Evolutionary conservation across 2,888 invertebrate genomes (phyloP), one percentile per base, ranked within the genome.

Genomic region (Rhabditoides inermis): DNA sequence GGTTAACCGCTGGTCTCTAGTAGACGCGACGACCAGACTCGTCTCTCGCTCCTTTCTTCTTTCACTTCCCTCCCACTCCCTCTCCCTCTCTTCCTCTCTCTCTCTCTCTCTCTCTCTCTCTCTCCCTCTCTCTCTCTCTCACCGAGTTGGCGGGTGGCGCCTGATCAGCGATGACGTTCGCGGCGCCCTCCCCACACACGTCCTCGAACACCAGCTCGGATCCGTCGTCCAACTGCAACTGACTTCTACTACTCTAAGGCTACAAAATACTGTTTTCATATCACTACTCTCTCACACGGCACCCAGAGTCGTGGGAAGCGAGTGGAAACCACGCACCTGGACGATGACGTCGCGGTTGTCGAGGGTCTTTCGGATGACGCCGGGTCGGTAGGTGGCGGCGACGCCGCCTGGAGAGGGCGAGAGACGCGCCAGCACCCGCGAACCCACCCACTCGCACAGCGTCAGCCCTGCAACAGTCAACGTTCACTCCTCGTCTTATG

Each of bases 361-460:
- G 10, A 44, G 26, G 22, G 58, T 58, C 7, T 42, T 37, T 39
- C 56, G 60, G 30, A 69, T 53, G 41, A 30, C 51, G 39, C 68
- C 69, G 49, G 63, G 55, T 15, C 49, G 55, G 53, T 59, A 69
- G 30, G 51, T 46, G 39, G 56, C 57, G 35, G 59, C 51, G 7
- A 39, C 39, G 6, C 26, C 36, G n/a, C 3, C n/a, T n/a, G n/a
- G n/a, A n/a, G n/a, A n/a, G n/a, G n/a, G n/a, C 35, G 68, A 60
- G 35, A 60, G 55, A 42, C 61, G 52, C 48, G 62, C 66, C 51
- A 68, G 52, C n/a, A 69, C 63, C 10, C 69, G 60, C 37, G 59
- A 36, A 6, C 62, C 65, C 22, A 56, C 37, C 69, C 69, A 69
- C 27, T 68, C 69, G 40, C 42, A n/a, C 42, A 69, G 55, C n/a